Percentiles rank a stretch among this genome's conserved stretches.
These are phyloP conservation scores for Ciconia boyciana DNA, from an alignment of 2,113 vertebrate species.

Conservation along the genomic window DNA sequence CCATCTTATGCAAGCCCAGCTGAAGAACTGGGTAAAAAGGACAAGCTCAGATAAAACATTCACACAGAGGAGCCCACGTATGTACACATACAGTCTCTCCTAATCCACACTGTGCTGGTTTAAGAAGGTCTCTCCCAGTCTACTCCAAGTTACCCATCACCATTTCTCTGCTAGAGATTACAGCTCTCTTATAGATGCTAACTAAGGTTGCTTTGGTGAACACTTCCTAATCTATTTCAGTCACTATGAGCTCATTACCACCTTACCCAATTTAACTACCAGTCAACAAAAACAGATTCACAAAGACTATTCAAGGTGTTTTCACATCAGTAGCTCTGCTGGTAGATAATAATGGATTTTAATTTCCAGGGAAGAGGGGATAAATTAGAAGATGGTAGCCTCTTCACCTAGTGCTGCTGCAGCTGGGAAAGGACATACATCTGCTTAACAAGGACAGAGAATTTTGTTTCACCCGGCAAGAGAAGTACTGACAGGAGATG, in stretches of 20 bases:
- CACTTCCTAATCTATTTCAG: background rate
- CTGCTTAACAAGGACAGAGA: background rate
- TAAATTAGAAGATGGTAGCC: background rate
- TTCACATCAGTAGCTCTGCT: background rate
- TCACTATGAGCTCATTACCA: background rate
- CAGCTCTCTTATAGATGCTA: background rate
- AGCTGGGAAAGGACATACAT: background rate
- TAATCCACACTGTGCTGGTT: background rate
- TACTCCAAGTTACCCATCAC: background rate
- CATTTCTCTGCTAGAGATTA: background rate
- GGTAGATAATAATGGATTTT: background rate
- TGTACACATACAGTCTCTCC: background rate
- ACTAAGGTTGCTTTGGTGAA: background rate
- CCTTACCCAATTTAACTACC: background rate
- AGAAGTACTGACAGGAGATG: background rate
- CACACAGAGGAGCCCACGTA: background rate
- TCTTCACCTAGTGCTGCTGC: background rate
- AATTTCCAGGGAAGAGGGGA: background rate
- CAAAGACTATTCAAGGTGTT: background rate
- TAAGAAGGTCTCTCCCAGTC: background rate
- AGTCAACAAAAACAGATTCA: background rate
- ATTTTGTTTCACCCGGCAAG: background rate
- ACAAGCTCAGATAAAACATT: background rate
- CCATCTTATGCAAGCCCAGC: background rate
- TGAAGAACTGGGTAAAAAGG: background rate